phyloP scores from a whole-genome alignment of 2,113 vertebrate species.

The Paramormyrops kingsleyae region DNA sequence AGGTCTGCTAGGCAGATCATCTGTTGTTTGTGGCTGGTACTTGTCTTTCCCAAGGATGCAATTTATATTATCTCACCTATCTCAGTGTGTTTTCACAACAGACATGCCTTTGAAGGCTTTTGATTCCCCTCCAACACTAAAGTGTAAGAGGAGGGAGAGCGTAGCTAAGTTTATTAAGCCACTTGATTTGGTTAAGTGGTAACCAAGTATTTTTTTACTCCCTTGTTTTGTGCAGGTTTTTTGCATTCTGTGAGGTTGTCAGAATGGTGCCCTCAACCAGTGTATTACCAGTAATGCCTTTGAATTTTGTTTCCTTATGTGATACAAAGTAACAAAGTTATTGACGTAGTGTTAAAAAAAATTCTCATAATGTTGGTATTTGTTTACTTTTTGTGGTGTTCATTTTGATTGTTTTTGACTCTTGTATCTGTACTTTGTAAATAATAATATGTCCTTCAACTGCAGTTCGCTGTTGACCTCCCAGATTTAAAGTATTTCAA shows the following conservation, averaged over 20 bases:
- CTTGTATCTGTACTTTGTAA: neutral
- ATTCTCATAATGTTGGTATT: neutral
- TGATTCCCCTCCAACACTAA: constrained; percentile 4
- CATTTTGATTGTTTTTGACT: neutral
- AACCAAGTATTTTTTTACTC: constrained; percentile 41
- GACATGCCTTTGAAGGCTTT: constrained; percentile 42
- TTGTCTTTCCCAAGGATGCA: constrained; percentile 51
- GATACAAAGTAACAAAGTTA: neutral
- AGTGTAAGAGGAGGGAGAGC: constrained; percentile 24
- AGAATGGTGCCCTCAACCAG: neutral
- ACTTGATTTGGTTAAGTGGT: constrained; percentile 56
- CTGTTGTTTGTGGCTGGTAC: constrained; percentile 51
- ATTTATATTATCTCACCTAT: constrained; percentile 50
- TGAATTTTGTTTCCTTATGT: neutral
- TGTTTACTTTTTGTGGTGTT: neutral
- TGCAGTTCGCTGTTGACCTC: neutral
- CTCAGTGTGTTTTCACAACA: constrained; percentile 59
- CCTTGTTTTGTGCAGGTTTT: constrained; percentile 29
- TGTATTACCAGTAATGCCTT: neutral
- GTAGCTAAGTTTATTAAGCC: constrained; percentile 53
- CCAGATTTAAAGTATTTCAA: neutral
- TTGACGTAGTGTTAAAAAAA: neutral
- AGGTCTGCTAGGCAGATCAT: constrained; percentile 48
- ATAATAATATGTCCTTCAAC: neutral
- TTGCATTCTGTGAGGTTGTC: constrained; percentile 23